phyloP scores from a whole-genome alignment of 2,888 invertebrate species.

The Psococerastis gibbosa region DNA sequence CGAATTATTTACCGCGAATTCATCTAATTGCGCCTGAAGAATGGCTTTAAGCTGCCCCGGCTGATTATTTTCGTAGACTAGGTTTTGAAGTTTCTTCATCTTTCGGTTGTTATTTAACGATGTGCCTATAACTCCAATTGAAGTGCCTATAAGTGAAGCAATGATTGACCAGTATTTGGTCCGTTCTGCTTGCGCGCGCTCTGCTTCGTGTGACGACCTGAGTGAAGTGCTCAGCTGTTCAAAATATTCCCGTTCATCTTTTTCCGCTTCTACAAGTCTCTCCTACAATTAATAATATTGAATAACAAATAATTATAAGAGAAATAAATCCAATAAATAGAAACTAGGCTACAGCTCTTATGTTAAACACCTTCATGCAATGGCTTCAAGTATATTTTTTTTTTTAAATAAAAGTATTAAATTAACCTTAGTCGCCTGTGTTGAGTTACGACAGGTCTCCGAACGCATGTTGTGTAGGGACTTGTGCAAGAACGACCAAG shows the following conservation, averaged over 20 bases:
- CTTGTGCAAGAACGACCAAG: too few relatives aligned
- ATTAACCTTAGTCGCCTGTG: too few relatives aligned
- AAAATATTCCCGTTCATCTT: slow-evolving; percentile 56
- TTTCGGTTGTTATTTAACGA: slow-evolving; percentile 43
- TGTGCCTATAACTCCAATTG: slow-evolving; percentile 43
- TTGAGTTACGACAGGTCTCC: too few relatives aligned
- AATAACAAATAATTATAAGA: too few relatives aligned
- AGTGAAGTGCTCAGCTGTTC: slow-evolving; percentile 40
- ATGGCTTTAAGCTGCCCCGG: slow-evolving; percentile 11
- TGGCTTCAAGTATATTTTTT: too few relatives aligned
- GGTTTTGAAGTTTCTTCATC: slow-evolving; percentile 38
- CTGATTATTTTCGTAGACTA: neutral
- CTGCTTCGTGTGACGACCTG: slow-evolving; percentile 64
- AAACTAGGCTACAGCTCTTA: too few relatives aligned
- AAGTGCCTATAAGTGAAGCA: slow-evolving; percentile 46
- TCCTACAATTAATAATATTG: neutral
- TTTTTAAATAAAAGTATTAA: too few relatives aligned
- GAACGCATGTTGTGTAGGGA: too few relatives aligned
- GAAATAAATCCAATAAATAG: too few relatives aligned
- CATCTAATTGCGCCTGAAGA: too few relatives aligned
- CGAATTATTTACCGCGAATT: too few relatives aligned
- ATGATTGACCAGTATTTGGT: slow-evolving; percentile 72
- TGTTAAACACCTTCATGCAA: too few relatives aligned
- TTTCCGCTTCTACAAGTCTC: slow-evolving; percentile 36
- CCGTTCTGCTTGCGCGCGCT: slow-evolving; percentile 58